These are phyloP conservation scores for Drosophila diplacantha DNA, from an alignment of 2,888 invertebrate species.

Conservation along the genomic window DNA sequence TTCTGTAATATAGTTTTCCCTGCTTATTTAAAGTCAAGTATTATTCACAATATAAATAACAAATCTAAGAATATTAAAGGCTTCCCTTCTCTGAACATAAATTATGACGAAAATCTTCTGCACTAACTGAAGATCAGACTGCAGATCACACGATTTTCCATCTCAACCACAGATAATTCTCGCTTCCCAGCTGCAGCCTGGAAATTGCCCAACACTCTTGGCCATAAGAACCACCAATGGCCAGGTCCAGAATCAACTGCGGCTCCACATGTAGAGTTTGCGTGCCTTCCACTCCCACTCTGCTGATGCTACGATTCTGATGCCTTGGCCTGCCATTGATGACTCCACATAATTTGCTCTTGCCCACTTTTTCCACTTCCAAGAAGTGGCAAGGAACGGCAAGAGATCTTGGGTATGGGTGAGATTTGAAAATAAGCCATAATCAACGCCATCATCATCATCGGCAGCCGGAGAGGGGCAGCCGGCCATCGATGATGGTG, in stretches of 20 bases:
- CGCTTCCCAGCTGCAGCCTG: conserved; percentile 19
- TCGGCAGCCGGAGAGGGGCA: conserved; percentile 28
- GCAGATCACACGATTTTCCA: conserved; percentile 12
- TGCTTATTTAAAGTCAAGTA: neutral
- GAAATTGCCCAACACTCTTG: conserved; percentile 30
- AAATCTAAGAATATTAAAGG: too few relatives aligned
- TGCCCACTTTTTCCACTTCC: conserved; percentile 49
- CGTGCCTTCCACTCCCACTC: conserved; percentile 44
- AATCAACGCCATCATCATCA: conserved; percentile 69
- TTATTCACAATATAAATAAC: neutral
- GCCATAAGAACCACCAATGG: conserved; percentile 32
- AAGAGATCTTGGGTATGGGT: conserved; percentile 21
- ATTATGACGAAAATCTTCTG: neutral
- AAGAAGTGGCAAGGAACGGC: conserved; percentile 54
- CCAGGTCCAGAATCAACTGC: neutral
- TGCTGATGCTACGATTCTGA: conserved; percentile 38
- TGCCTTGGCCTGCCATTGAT: conserved; percentile 61
- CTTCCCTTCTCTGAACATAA: neutral
- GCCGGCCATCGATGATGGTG: conserved; percentile 69
- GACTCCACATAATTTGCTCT: conserved; percentile 63
- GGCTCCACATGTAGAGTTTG: conserved; percentile 18
- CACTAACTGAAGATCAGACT: conserved; percentile 4
- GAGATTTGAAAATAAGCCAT: conserved; percentile 74
- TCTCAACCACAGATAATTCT: conserved; percentile 16
- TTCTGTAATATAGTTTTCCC: neutral